Percentiles rank a stretch among this genome's conserved stretches.
phyloP scores from a whole-genome alignment of 2,113 vertebrate species.

The Myrmecobius fasciatus region DNA sequence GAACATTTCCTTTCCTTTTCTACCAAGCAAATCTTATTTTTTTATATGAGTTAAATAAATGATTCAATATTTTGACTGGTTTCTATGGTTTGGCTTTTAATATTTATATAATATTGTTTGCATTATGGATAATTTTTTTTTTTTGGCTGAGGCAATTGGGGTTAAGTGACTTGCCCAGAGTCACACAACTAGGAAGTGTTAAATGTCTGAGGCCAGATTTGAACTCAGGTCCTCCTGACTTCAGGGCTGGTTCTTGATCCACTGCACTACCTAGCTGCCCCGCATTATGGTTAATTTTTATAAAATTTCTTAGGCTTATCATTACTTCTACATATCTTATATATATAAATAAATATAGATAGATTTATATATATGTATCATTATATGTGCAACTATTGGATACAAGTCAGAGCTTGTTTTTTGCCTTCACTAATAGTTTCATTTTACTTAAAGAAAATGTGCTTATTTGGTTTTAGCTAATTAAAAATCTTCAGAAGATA shows the following conservation, averaged over 20 bases:
- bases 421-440: neutral
- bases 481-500: neutral
- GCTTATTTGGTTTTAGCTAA: slow-evolving; percentile 1
- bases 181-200: too few species aligned
- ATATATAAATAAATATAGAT: neutral
- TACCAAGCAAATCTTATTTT: neutral
- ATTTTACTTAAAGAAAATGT: neutral
- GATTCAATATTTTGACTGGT: neutral
- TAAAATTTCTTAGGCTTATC: neutral
- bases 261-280: too few species aligned
- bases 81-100: neutral
- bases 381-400: neutral
- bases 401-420: neutral
- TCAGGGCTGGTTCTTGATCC: too few species aligned
- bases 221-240: too few species aligned
- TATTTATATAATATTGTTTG: neutral
- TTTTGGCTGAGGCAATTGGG: too few species aligned
- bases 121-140: slow-evolving; percentile 12
- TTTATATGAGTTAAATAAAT: neutral
- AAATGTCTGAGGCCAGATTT: too few species aligned
- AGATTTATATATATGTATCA: neutral
- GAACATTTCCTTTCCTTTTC: neutral
- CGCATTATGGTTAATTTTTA: slow-evolving; percentile 7
- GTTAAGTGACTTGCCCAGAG: too few species aligned
- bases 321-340: neutral